Evolutionary conservation across 2,888 invertebrate genomes (phyloP).

Genomic region (Branchipolynoe longqiensis): DNA sequence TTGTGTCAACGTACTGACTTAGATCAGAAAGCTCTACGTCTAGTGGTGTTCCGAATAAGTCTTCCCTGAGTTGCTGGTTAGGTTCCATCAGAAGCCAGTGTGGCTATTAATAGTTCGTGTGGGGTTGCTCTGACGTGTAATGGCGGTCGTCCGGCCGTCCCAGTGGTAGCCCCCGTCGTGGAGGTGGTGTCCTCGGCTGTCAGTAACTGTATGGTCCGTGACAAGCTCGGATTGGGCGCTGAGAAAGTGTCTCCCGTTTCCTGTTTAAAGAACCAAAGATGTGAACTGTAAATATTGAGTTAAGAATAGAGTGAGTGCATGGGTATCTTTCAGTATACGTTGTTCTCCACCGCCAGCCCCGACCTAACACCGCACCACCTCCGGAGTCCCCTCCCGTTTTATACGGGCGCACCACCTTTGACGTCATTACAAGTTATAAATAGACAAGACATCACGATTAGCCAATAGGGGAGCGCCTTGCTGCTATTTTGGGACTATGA

Average conservation of each 20-base stretch:
- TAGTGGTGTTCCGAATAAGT: constrained; percentile 49
- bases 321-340: constrained; percentile 16
- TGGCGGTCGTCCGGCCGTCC: constrained; percentile 9
- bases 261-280: constrained; percentile 48
- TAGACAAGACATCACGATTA: constrained; percentile 53
- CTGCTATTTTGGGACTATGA: constrained; percentile 51
- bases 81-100: constrained; percentile 57
- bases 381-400: constrained; percentile 32
- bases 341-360: constrained; percentile 12
- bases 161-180: background rate
- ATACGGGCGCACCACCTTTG: constrained; percentile 32
- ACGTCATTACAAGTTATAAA: constrained; percentile 48
- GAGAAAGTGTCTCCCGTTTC: background rate
- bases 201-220: background rate
- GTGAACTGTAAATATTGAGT: background rate
- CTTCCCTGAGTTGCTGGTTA: constrained; percentile 58
- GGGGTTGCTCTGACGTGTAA: constrained; percentile 40
- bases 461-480: constrained; percentile 47
- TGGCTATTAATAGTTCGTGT: constrained; percentile 50
- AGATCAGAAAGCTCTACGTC: constrained; percentile 47
- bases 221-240: background rate
- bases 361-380: constrained; percentile 37
- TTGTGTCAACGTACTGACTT: constrained; percentile 47
- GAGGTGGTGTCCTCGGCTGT: background rate
- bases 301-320: background rate